Evolutionary conservation across 2,113 vertebrate genomes (phyloP), one percentile per base, ranked within the genome.

Genomic region (rabbit (Oryctolagus cuniculus)): DNA sequence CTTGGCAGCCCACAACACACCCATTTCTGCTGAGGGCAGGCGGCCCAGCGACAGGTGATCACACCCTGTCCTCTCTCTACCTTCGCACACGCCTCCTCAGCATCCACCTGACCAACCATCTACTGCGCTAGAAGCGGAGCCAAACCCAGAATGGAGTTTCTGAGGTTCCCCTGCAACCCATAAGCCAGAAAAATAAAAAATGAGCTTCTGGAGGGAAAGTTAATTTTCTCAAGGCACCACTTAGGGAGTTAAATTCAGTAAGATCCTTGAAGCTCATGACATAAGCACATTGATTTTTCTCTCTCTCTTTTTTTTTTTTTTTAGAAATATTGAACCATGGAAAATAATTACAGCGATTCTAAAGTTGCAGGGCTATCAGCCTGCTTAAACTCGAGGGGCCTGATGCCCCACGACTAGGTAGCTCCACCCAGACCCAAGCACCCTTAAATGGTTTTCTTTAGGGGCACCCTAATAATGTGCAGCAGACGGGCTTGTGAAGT

Each of bases 1-100:
- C 84, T 82, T 51, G 88, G 94, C 51, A 2, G 79, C 87, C 90
- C 94, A 64, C 72, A 77, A 64, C 38, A n/a, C 36, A 53, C 73
- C 95, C 96, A 95, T 96, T 94, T 96, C 90, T 89, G 53, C 78
- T 2, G 44, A 53, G 96, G 97, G 97, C 93, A 80, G 77, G 53
- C 69, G 69, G 88, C 87, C 79, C 88, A 91, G 8, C n/a, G 53
- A 95, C 5, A 96, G 94, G 93, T 96, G 91, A 91, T 88, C 93
- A 74, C 77, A 82, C 83, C 61, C 67, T 64, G 70, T 66, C 79
- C 69, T 90, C 7, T 1, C 21, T 51, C 91, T 73, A 51, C 29
- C 51, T 38, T 22, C 44, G 15, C 38, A 84, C 67, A 49, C 22
- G 24, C 74, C 55, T 80, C 67, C 49, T 49, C 53, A 6, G 72